Evolutionary conservation across 2,888 invertebrate genomes (phyloP), one percentile per base, ranked within the genome.

Genomic region (Vannuccia rotundouncinata): DNA sequence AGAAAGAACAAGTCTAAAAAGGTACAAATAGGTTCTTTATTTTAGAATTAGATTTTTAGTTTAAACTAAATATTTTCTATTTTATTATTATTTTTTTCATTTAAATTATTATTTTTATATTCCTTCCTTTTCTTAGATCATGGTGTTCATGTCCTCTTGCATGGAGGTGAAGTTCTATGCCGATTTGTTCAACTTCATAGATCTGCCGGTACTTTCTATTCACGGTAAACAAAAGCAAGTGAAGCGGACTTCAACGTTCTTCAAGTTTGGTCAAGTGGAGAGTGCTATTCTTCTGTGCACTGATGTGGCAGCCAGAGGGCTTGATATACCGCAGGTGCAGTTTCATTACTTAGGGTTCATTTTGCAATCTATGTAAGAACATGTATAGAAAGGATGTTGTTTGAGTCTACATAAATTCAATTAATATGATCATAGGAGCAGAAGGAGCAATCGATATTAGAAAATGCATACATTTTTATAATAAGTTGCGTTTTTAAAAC

Each of bases 141-240:
- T 91, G 91, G 97, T 98, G 0, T 99, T 99, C 90, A 93, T 98
- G 88, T 96, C 95, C 79, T 95, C 96, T 0, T 98, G 98, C 87
- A 93, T 95, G 92, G 93, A 96, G 5, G 98, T 98, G 59, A 96
- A 97, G 88, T 98, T 92, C 88, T 94, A 97, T 86, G 92, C 95
- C 86, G 97, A 98, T 86, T 90, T 99, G 2, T 91, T 99, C 84
- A 98, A 98, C 89, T 98, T 96, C 86, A 96, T 99, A 80, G 97
- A 98, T 89, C 89, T 98, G 73, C 94, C 95, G 1, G 96, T 96
- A 59, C 92, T 93, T 90, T 93, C 94, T 84, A 98, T 99, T 86
- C 98, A 98, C 89, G 96, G 99, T 25, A 97, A 96, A 87, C 98
- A 98, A 89, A 98, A 98, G 87, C 99, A 99, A 90, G 92, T 93